Evolutionary conservation across 2,888 invertebrate species (phyloP), one percentile per base, ranked within the genome.

Genomic region (Desoria tigrina): DNA sequence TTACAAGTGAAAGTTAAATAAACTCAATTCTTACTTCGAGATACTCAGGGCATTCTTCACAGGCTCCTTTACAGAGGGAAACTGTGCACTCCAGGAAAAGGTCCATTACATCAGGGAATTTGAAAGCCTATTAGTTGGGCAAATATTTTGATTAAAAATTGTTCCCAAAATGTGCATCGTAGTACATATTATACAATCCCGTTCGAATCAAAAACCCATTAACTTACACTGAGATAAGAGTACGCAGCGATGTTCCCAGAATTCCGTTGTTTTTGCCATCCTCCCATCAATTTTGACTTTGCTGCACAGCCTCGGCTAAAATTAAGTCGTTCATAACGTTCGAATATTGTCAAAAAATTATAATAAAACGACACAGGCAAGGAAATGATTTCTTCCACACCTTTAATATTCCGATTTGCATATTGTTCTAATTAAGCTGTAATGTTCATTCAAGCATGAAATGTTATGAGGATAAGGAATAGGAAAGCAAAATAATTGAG

Each of bases 101-200:
- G 76, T 91, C 90, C 88, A 90, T 90, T 55, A 89, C 87, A 77
- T 91, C 90, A 0, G 90, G 90, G 83, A 91, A 91, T 80, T 90
- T 90, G 71, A 79, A 79, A 27, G 79, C 79, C 77, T 77, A 58
- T 21, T n/a, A 71, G 64, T 64, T n/a, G 23, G n/a, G 16, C 28
- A 39, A 28, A 62, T 27, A 62, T 62, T 18, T 32, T 45, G 28
- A n/a, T 32, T 32, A 11, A 14, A 42, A 7, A 32, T n/a, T n/a
- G n/a, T n/a, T n/a, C n/a, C n/a, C n/a, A n/a, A n/a, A n/a, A n/a
- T n/a, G n/a, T n/a, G n/a, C n/a, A n/a, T n/a, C n/a, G n/a, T n/a
- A n/a, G n/a, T n/a, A n/a, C n/a, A n/a, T n/a, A n/a, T n/a, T n/a
- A n/a, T n/a, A n/a, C n/a, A n/a, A n/a, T n/a, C n/a, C n/a, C n/a